Conservation (phyloP, 2,888 invertebrate genomes). For the Acanthococcus lagerstroemiae region DNA sequence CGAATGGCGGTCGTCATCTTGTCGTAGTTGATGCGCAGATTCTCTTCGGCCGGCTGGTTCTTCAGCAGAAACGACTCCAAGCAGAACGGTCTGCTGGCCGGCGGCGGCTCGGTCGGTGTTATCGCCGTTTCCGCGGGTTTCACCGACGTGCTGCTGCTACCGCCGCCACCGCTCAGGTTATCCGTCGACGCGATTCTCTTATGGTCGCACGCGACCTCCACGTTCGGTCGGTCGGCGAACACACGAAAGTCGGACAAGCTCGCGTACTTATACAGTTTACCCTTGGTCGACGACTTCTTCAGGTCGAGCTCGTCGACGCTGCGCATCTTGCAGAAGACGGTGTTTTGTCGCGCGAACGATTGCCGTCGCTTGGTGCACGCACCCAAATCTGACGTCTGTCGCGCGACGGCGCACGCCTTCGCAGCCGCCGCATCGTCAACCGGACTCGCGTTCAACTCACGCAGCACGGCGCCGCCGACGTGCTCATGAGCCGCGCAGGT, state of each 20-base stretch:
- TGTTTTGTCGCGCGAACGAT: slow-evolving; percentile 18
- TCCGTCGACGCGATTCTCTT: slow-evolving; percentile 12
- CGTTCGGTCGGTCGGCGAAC: not conserved
- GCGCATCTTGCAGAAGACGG: slow-evolving; percentile 21
- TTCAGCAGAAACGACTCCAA: not conserved
- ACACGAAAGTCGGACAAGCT: slow-evolving; percentile 22
- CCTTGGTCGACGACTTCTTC: not conserved
- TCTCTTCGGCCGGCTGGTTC: slow-evolving; percentile 8
- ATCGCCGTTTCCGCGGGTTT: not conserved
- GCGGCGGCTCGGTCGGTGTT: too few relatives aligned
- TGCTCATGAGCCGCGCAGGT: not conserved
- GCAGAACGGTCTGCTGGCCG: too few relatives aligned
- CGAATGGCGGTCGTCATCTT: slow-evolving; percentile 29
- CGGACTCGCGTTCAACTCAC: slow-evolving; percentile 10
- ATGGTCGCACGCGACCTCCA: not conserved
- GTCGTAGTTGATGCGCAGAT: slow-evolving; percentile 17
- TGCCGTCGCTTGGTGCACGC: slow-evolving; percentile 16
- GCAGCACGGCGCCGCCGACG: slow-evolving; percentile 2
- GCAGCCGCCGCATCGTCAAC: not conserved
- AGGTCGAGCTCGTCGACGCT: slow-evolving; percentile 27
- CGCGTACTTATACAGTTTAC: slow-evolving; percentile 19
- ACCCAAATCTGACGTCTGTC: not conserved
- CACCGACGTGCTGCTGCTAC: not conserved
- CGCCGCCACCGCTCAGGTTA: not conserved
- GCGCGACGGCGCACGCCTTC: not conserved